A percentile compares a stretch with the other conserved stretches of the same genome.
Conservation (phyloP, 1,140 invertebrate genomes). For the Nixonia krombeini region DNA sequence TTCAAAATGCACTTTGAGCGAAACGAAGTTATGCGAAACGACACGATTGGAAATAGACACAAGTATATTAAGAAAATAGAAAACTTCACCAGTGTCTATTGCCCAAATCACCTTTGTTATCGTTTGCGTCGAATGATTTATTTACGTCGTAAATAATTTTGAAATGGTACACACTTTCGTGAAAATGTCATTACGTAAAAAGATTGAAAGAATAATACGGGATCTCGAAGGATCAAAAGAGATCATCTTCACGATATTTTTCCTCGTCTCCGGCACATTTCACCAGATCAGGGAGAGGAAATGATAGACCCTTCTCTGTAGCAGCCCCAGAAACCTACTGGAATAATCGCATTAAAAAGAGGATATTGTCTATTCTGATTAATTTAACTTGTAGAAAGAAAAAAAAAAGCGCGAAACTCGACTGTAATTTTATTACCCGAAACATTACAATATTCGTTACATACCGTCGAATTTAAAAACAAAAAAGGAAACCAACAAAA, state of each 20-base stretch:
- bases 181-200: conserved; percentile 9
- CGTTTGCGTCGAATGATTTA: no score
- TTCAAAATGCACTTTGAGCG: neutral
- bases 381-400: conserved; percentile 31
- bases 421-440: no score
- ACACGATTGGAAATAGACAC: neutral
- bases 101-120: no score
- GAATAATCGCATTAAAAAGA: conserved; percentile 58
- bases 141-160: no score
- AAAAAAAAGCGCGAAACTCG: neutral
- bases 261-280: conserved; percentile 8
- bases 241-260: conserved; percentile 12
- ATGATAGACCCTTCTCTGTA: conserved; percentile 12
- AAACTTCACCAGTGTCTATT: no score
- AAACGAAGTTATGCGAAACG: neutral
- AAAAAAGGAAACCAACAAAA: no score
- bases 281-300: conserved; percentile 6
- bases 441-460: no score
- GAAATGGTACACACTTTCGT: neutral
- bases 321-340: conserved; percentile 1
- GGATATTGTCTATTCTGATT: conserved; percentile 58
- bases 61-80: no score
- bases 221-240: conserved; percentile 19
- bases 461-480: no score
- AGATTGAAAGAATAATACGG: conserved; percentile 17